Evolutionary conservation across 1,140 invertebrate genomes (phyloP).

Genomic region (Heliothis virescens): DNA sequence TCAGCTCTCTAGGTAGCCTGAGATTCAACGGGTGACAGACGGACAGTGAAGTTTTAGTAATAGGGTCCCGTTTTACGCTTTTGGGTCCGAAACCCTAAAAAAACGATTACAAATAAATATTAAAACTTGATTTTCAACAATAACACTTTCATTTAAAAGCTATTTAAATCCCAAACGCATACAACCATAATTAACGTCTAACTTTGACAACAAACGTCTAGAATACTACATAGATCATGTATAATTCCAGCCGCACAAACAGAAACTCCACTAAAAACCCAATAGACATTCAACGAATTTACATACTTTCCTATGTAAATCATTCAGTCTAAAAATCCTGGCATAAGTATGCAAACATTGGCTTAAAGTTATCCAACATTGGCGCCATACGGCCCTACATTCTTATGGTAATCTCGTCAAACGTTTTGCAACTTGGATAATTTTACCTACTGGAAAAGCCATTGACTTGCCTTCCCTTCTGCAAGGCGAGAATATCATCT

Average conservation of each 20-base stretch:
- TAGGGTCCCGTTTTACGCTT: too few relatives aligned
- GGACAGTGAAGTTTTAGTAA: too few relatives aligned
- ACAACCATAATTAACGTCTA: neutral
- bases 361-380: constrained; percentile 4
- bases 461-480: too few relatives aligned
- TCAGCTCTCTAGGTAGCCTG: too few relatives aligned
- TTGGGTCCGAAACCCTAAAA: too few relatives aligned
- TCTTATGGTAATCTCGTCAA: constrained; percentile 25
- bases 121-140: neutral
- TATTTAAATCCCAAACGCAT: neutral
- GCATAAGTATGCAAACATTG: constrained; percentile 24
- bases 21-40: too few relatives aligned
- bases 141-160: neutral
- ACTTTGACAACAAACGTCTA: neutral
- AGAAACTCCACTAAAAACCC: constrained; percentile 20
- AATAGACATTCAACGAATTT: constrained; percentile 4
- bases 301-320: constrained; percentile 26
- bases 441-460: too few relatives aligned
- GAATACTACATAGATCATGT: constrained; percentile 2
- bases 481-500: too few relatives aligned
- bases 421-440: neutral
- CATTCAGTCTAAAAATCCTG: constrained; percentile 5
- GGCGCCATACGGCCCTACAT: constrained; percentile 22
- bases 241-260: neutral
- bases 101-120: too few relatives aligned